Base-by-base conservation (phyloP, 2,113 vertebrate genomes). In the Phaetusa simplex region DNA sequence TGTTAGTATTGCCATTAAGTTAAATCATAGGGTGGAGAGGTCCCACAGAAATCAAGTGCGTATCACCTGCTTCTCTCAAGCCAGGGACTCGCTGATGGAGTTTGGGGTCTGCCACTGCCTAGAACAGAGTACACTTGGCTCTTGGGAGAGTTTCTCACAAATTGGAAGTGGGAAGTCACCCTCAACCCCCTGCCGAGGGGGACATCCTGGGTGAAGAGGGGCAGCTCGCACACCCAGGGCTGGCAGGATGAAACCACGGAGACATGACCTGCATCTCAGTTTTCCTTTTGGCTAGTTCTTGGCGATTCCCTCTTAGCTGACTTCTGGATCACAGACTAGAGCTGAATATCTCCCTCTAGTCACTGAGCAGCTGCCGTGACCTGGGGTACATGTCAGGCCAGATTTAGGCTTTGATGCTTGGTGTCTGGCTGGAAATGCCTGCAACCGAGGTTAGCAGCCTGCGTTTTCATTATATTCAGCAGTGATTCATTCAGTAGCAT, bases 1-100 rank as follows among this genome's bases (percentile, higher is more conserved):
- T 95, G 65, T 83, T 91, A 76, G 36, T 86, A 82, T 50, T 89
- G 61, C 49, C 83, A 56, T 65, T 55, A 85, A 82, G 43, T 49
- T 93, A 89, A 96, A 79, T 76, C 77, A 72, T 9, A 26, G 61
- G 24, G 24, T 79, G 36, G 49, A 84, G 24, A 70, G 18, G 17
- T 43, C 22, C 65, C 59, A 52, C 45, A 67, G 80, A 92, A 95
- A 92, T 84, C 55, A 81, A 72, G 24, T 13, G 38, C 62, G 1
- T 58, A 80, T 61, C 47, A 65, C 9, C 29, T 32, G 24, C 14
- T 83, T 67, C 45, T 73, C 24, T 50, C 20, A 62, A 82, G 40
- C 11, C 38, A 74, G 10, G 24, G 26, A 56, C 62, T 70, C 58
- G 42, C 38, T 58, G 26, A 26, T 14, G 32, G 18, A 71, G 29